A percentile compares a stretch with the other conserved stretches of the same genome.
Conservation (phyloP, 2,888 invertebrate species). For the Seira ritae region DNA sequence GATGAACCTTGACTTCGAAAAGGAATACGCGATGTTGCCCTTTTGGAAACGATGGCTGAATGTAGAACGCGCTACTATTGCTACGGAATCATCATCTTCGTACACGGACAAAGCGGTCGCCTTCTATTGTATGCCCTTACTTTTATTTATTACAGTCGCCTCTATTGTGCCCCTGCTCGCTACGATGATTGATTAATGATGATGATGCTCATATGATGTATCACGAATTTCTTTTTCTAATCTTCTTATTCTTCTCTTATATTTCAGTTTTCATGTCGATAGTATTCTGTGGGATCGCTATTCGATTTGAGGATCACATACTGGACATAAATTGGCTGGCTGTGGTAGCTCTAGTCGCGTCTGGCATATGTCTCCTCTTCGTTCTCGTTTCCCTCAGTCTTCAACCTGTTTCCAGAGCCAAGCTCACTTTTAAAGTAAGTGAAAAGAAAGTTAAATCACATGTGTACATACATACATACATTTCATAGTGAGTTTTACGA, state of each 20-base stretch:
- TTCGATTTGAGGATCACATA: constrained; percentile 60
- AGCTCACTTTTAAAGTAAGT: constrained; percentile 63
- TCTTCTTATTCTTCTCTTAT: not conserved
- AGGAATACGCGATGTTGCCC: constrained; percentile 22
- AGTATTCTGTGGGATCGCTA: constrained; percentile 64
- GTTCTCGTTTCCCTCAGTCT: constrained; percentile 57
- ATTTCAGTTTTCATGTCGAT: constrained; percentile 54
- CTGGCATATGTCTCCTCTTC: constrained; percentile 37
- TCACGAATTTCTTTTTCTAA: not conserved
- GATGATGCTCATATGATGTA: too few species aligned
- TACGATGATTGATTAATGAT: too few species aligned
- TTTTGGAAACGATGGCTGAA: constrained; percentile 36
- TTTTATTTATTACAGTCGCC: too few species aligned
- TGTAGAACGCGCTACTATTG: constrained; percentile 38
- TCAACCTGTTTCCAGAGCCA: constrained; percentile 67
- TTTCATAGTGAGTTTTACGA: too few species aligned
- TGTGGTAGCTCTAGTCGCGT: constrained; percentile 29
- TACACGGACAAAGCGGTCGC: constrained; percentile 70
- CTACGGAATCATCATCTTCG: constrained; percentile 69
- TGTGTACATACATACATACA: not conserved
- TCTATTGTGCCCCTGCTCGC: too few species aligned
- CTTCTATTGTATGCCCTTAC: constrained; percentile 69
- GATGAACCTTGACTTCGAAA: constrained; percentile 22
- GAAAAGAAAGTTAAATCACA: too few species aligned
- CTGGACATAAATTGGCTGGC: constrained; percentile 12